Evolutionary conservation across 2,888 invertebrate species (phyloP), one percentile per base, ranked within the genome.

Genomic region (Graphium colonna): DNA sequence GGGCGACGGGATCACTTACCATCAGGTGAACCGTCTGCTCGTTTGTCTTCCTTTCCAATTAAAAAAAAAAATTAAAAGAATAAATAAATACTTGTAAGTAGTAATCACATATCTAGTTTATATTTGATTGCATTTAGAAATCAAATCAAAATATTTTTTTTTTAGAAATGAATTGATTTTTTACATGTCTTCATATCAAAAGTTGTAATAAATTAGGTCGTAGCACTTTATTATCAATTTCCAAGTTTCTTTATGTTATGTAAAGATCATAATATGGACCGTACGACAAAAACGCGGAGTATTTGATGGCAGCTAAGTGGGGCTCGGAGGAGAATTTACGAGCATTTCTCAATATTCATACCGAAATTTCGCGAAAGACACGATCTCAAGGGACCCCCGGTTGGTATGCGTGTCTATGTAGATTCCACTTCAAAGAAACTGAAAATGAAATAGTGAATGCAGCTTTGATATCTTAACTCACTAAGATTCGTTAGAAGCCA

Each of bases 261-360:
- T 39, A 16, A 21, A 16, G 39, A 48, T 48, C 38, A 41, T 45
- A 33, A 16, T 46, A 46, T 41, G 43, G 51, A 50, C 47, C 28
- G 51, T 55, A 38, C 58, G 62, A 61, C 62, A 67, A 70, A 71
- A 75, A 69, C 63, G 65, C 65, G 59, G 62, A 69, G 68, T 70
- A 76, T 77, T 77, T 67, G 63, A 67, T 61, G 68, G 65, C 65
- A 62, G 55, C 64, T 61, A 59, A 61, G 67, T 60, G 61, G 67
- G 70, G 71, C 75, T 73, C 59, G 60, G 63, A 56, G 59, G 63
- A 76, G 78, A 79, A 82, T 83, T 80, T 76, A 72, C 71, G 75
- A 82, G 76, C 72, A 76, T 82, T 79, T 82, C 76, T 82, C 80
- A 83, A 85, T 85, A 85, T 80, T 83, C 80, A 77, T 77, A 75